phyloP scores from a whole-genome alignment of 1,140 invertebrate species.

The Ctenoplectra terminalis region DNA sequence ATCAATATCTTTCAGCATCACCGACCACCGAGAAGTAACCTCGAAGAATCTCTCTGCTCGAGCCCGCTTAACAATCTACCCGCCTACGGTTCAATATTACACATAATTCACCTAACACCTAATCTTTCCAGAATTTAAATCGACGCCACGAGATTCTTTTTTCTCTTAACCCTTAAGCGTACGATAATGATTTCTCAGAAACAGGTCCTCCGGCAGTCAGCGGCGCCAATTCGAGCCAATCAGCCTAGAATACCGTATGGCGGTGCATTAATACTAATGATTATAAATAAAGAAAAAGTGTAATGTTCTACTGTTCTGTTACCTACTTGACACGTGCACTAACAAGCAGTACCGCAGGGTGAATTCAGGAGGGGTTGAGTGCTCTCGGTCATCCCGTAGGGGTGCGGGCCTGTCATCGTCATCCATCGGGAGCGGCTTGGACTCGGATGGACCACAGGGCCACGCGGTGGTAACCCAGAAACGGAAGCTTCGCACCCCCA shows the following conservation, averaged over 20 bases:
- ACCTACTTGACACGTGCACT: conserved; percentile 72
- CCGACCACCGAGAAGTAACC: neutral
- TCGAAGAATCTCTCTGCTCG: conserved; percentile 1
- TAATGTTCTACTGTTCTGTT: conserved; percentile 71
- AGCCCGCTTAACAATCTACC: neutral
- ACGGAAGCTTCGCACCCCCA: conserved; percentile 88
- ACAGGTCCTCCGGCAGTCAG: neutral
- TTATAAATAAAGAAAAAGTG: conserved; percentile 43
- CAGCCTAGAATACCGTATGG: neutral
- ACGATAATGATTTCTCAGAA: neutral
- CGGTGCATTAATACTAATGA: conserved; percentile 33
- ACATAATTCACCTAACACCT: neutral
- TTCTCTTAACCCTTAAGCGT: neutral
- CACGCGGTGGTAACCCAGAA: conserved; percentile 83
- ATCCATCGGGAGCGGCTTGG: conserved; percentile 75
- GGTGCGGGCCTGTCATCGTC: conserved; percentile 77
- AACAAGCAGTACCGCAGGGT: conserved; percentile 82
- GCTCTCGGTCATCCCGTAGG: conserved; percentile 80
- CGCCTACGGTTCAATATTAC: neutral
- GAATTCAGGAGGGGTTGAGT: conserved; percentile 79
- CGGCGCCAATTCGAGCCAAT: neutral
- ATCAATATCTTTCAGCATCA: conserved; percentile 5
- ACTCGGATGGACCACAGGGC: conserved; percentile 80
- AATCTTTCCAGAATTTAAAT: conserved; percentile 11
- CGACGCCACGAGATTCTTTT: neutral